A percentile compares a stretch with the other conserved stretches of the same genome.
phyloP scores from a whole-genome alignment of 2,888 invertebrate species.

The Drosophila demipolita region DNA sequence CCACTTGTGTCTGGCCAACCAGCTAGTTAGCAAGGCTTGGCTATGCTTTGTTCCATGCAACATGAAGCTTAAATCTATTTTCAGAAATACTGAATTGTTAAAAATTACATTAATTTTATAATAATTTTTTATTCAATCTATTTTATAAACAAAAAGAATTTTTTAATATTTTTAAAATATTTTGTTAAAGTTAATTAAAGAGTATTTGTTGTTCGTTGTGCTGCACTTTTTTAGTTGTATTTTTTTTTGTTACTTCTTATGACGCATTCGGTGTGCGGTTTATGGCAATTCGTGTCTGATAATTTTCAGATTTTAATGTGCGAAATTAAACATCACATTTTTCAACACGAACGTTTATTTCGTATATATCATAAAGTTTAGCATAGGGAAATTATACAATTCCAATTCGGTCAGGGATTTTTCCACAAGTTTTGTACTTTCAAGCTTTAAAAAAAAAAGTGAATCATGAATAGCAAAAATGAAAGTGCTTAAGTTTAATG shows the following conservation, averaged over 20 bases:
- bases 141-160: fast-evolving
- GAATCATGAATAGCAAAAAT: background rate
- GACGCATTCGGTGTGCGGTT: conserved; percentile 79
- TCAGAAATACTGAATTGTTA: background rate
- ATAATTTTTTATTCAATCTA: background rate
- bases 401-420: background rate
- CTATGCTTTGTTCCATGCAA: conserved; percentile 18
- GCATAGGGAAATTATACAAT: conserved; percentile 17
- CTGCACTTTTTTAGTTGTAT: fast-evolving
- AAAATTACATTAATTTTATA: background rate
- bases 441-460: background rate
- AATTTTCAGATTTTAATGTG: conserved; percentile 84
- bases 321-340: conserved; percentile 84
- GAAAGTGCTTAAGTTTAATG: background rate
- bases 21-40: background rate
- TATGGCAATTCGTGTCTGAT: conserved; percentile 83
- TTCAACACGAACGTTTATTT: conserved; percentile 81
- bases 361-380: conserved; percentile 57
- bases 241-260: conserved; percentile 30
- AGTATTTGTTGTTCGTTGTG: conserved; percentile 11
- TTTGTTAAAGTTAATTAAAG: conserved; percentile 4
- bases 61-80: background rate
- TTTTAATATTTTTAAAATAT: background rate
- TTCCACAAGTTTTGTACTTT: background rate
- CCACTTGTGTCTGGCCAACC: background rate